Evolutionary conservation across 2,113 vertebrate species (phyloP).

Genomic region (Opisthocomus hoazin): DNA sequence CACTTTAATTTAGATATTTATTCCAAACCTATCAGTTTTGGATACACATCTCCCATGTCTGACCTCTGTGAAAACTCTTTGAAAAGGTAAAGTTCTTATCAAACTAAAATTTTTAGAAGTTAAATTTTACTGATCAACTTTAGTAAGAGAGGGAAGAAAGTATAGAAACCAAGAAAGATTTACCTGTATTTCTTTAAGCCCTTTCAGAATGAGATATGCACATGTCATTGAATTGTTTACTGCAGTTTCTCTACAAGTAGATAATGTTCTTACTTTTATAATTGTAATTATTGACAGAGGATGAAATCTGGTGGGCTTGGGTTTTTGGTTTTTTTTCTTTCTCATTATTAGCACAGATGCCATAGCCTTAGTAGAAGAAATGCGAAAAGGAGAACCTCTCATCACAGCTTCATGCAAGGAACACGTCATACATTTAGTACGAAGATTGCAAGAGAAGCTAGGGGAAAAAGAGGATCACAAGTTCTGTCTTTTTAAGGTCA

Average conservation of each 20-base stretch:
- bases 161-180: neutral
- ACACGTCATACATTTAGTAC: conserved; percentile 80
- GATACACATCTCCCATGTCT: neutral
- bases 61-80: neutral
- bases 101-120: neutral
- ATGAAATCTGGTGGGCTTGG: neutral
- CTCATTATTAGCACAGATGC: conserved; percentile 76
- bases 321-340: neutral
- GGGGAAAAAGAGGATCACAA: conserved; percentile 75
- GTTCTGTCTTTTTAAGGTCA: conserved; percentile 90
- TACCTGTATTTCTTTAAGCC: neutral
- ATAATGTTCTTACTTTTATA: neutral
- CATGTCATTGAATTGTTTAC: neutral
- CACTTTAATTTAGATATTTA: neutral
- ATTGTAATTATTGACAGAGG: neutral
- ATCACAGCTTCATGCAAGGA: conserved; percentile 80
- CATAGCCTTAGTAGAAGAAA: conserved; percentile 80
- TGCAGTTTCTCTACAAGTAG: neutral
- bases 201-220: neutral
- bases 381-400: conserved; percentile 80
- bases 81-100: neutral
- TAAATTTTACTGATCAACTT: neutral
- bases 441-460: conserved; percentile 85
- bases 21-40: neutral
- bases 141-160: neutral